Base-by-base conservation (phyloP, 2,888 invertebrate genomes). In the Ganaspis brasiliensis region DNA sequence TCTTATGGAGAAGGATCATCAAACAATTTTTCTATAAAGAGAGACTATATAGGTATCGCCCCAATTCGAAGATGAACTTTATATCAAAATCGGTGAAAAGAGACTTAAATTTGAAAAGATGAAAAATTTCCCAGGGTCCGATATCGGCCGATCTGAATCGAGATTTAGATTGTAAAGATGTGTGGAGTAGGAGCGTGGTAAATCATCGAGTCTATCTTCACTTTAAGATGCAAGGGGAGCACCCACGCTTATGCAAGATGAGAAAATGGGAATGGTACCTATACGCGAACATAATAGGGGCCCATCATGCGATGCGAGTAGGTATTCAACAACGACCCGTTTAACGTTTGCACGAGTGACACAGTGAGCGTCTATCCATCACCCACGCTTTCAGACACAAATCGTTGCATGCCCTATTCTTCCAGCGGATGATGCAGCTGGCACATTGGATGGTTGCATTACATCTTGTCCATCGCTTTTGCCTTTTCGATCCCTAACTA, bases 321-420 rank as follows among this genome's bases (percentile, higher is more conserved):
- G 40, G 21, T 67, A 45, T 67, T 45, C 24, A 67, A 72, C 21
- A 72, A 56, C 70, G 86, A 72, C 80, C 82, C 82, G 85, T 86
- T 87, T 86, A 87, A 83, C 83, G 84, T 85, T 83, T 81, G 85
- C 83, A 81, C 83, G 83, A 84, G 82, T 87, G 85, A 86, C 86
- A 87, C 85, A 83, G 86, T 86, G 82, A 87, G 85, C 85, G 85
- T 88, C 89, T 87, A 91, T 91, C 90, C 88, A 91, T 90, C 91
- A 90, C 89, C 90, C 89, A 87, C 85, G 84, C 84, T 81, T 84
- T 84, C 82, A 82, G 55, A 74, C 56, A 76, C 74, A 75, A 80
- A 80, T 79, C 78, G 79, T 67, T 73, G 57, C 45, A 55, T 37
- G 37, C 37, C 55, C 73, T 72, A n/a, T 72, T 37, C 61, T 49